Evolutionary conservation across 64 coral and sea anemone species (phyloP), one percentile per base, ranked within the genome.

Genomic region (Pocillopora verrucosa): DNA sequence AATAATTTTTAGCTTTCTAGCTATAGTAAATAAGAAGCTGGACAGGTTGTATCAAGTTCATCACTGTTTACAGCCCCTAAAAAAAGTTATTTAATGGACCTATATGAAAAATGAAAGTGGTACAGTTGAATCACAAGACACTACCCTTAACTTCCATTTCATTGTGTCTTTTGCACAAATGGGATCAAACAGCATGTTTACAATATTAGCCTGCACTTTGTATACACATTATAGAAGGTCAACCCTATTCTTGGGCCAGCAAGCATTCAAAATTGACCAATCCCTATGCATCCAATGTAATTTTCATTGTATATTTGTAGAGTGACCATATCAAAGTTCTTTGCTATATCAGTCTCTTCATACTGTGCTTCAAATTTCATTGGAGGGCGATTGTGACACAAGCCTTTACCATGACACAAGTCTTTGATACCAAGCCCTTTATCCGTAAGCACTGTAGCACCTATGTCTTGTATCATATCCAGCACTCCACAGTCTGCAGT

Each of bases 341-440:
- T 90, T 80, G 60, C 36, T 72, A 58, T 88, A 61, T 90, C 79
- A 64, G 67, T 84, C 83, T 91, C 79, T 13, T 91, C 80, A 76
- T 91, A 91, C 72, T 91, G 89, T 75, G 79, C 59, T 20, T 91
- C 80, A 84, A 91, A 84, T 91, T 91, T 91, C 89, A 84, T 91
- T 75, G 79, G 87, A 20, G 87, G 87, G 14, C 59, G 73, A 25
- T 88, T 88, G 24, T 88, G 74, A 58, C 34, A 77, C 58, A 88
- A 64, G 17, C 87, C 87, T 63, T 88, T 88, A 16, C 72, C 11
- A 63, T 88, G 87, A 60, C 86, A 88, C 56, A 88, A 10, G 86
- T 74, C 86, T 88, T 88, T 70, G 20, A 88, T 76, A 30, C 30
- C 30, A 30, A 30, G 30, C 30, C 30, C 30, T 30, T 30, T 30